These are phyloP conservation scores for Sorex fumeus DNA, from an alignment of 2,113 vertebrate species.

Conservation along the genomic window DNA sequence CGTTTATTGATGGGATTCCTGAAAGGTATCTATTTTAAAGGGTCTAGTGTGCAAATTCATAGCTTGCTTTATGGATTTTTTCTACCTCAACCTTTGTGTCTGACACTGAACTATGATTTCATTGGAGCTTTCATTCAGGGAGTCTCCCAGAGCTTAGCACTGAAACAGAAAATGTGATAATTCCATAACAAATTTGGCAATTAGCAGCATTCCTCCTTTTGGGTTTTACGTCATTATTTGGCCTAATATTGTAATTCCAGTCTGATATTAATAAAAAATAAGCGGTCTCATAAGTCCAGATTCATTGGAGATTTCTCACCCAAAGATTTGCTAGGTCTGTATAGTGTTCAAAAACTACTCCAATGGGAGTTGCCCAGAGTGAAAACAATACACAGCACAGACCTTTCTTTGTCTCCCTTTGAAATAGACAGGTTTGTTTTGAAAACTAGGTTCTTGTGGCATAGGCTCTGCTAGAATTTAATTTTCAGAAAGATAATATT, in stretches of 20 bases:
- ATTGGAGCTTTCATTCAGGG: neutral
- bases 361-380: neutral
- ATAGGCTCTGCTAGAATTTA: neutral
- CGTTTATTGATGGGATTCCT: neutral
- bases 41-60: no score
- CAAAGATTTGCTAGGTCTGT: neutral
- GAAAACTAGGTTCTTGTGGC: neutral
- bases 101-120: conserved; percentile 10
- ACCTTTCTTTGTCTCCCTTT: conserved; percentile 44
- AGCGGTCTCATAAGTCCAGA: conserved; percentile 42
- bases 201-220: conserved; percentile 69
- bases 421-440: neutral
- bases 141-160: conserved; percentile 38
- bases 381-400: neutral
- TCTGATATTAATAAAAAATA: conserved; percentile 63
- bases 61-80: neutral
- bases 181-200: conserved; percentile 78
- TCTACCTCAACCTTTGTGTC: neutral
- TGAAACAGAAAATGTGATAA: conserved; percentile 80
- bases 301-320: neutral
- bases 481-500: conserved; percentile 1
- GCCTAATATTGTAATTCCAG: conserved; percentile 54
- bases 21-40: neutral
- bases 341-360: neutral
- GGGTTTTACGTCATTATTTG: conserved; percentile 64